Conservation (phyloP, 2,113 vertebrate genomes). For the Chunga burmeisteri region DNA sequence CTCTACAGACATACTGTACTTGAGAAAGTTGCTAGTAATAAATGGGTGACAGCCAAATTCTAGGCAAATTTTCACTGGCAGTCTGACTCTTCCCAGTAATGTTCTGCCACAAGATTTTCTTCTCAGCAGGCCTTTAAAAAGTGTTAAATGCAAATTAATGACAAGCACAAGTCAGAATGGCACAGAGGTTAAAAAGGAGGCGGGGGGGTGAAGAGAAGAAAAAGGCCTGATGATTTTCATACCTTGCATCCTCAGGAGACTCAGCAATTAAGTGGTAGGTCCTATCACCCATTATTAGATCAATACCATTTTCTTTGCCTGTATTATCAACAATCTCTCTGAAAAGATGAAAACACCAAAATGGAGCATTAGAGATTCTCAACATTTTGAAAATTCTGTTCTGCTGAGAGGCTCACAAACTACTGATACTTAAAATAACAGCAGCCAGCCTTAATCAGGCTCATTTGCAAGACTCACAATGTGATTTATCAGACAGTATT, state of each 20-base stretch:
- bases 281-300: conserved; percentile 88
- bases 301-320: conserved; percentile 93
- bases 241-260: conserved; percentile 95
- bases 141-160: background rate
- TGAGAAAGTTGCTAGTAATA: background rate
- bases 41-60: background rate
- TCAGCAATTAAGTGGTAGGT: conserved; percentile 96
- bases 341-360: background rate
- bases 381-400: background rate
- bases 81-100: background rate
- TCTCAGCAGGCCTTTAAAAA: background rate
- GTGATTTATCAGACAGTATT: background rate
- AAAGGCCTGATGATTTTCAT: background rate
- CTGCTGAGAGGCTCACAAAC: background rate
- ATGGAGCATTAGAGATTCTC: background rate
- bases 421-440: background rate
- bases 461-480: background rate
- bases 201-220: too few species aligned
- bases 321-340: conserved; percentile 95
- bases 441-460: background rate
- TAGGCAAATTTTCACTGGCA: background rate
- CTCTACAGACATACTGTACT: background rate
- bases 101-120: background rate
- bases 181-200: background rate
- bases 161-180: background rate